Base-by-base conservation (phyloP, 1,140 invertebrate species). In the Drosophila arawakana region DNA sequence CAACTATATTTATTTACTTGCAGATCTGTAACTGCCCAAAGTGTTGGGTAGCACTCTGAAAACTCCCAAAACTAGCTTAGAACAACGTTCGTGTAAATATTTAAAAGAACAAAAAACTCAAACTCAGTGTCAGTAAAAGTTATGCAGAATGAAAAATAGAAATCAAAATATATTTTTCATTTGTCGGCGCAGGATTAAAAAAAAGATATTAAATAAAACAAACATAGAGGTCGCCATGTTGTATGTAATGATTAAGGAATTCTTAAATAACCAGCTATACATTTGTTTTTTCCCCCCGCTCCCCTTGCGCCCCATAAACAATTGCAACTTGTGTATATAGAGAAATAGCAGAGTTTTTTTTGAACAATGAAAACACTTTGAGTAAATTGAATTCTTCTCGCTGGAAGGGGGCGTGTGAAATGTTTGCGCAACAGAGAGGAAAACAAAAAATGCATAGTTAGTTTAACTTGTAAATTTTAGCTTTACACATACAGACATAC, bases 381-480 rank as follows among this genome's bases (percentile, higher is more conserved):
- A 74, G 67, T 46, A 62, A 63, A 50, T 52, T 30, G 61, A 75
- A 78, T 78, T 67, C 66, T 72, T 61, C 73, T 77, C 57, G 70
- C 58, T 76, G 25, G 3, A 5, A 62, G 62, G 74, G 67, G 67
- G 46, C 72, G 66, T 76, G 54, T 49, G 52, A 70, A 57, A 25
- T 74, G 57, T 75, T 62, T 63, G 34, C 58, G 67, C 65, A 73
- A 75, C 15, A 62, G 80, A 76, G 71, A 78, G 76, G 70, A 79
- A 11, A 52, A 52, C 37, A 55, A 61, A 21, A 44, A 71, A 85
- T 82, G 80, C 84, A 82, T 86, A 88, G 83, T 89, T 89, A 89
- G 85, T 84, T 85, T 89, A 89, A 90, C 84, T 89, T 89, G 84
- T 89, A 89, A 89, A 89, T 89, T 90, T 78, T 89, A 89, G 84